A percentile compares a stretch with the other conserved stretches of the same genome.
Conservation (phyloP, 2,113 vertebrate species). For the Nothocercus julius region DNA sequence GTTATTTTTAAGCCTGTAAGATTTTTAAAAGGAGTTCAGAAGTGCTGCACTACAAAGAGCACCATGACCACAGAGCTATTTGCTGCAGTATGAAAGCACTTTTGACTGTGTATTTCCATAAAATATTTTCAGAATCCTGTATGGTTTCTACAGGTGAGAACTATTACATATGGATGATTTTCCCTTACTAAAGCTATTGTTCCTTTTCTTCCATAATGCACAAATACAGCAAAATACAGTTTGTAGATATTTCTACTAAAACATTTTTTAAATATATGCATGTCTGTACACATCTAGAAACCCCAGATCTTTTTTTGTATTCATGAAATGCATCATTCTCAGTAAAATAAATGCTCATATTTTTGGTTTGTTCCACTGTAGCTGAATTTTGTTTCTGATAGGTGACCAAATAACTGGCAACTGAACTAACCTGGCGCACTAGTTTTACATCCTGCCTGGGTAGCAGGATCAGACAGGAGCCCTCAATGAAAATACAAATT, state of each 20-base stretch:
- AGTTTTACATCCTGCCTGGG: rapidly evolving
- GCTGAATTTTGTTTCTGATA: not conserved
- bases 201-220: not conserved
- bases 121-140: not conserved
- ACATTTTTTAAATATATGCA: not conserved
- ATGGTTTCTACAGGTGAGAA: not conserved
- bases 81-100: not conserved
- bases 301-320: not conserved
- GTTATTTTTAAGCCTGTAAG: not conserved
- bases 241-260: not conserved
- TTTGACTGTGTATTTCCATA: not conserved
- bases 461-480: not conserved
- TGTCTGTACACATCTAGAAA: not conserved
- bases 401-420: not conserved
- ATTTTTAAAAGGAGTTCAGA: not conserved
- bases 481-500: not conserved
- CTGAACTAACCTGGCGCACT: not conserved
- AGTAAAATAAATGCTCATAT: not conserved
- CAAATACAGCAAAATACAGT: not conserved
- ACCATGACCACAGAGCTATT: not conserved
- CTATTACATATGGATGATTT: not conserved
- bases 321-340: not conserved
- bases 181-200: not conserved
- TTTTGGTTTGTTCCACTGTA: not conserved
- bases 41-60: not conserved